Evolutionary conservation across 2,113 vertebrate genomes (phyloP).

Genomic region (Petrocephalus zakoni): DNA sequence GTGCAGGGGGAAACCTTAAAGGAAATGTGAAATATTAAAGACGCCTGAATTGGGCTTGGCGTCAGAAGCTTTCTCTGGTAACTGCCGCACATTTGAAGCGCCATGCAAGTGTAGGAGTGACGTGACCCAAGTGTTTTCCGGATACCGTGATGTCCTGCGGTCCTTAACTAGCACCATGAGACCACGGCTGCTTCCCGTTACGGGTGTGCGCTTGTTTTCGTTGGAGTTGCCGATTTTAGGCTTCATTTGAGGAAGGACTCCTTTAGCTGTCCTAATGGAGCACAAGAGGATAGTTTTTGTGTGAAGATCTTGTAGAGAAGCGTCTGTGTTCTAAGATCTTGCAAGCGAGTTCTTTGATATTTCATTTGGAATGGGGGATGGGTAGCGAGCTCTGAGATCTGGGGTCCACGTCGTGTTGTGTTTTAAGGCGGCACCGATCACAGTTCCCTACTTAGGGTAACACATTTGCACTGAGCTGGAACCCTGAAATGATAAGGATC

Average conservation of each 20-base stretch:
- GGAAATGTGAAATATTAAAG: neutral
- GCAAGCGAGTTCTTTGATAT: neutral
- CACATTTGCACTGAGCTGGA: neutral
- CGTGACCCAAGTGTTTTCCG: neutral
- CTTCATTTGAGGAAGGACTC: neutral
- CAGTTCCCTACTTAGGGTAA: conserved; percentile 19
- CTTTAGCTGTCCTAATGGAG: neutral
- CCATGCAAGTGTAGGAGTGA: neutral
- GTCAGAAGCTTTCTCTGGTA: neutral
- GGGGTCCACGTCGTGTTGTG: neutral
- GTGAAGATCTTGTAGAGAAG: neutral
- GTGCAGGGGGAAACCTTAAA: neutral
- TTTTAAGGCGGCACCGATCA: neutral
- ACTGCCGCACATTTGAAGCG: neutral
- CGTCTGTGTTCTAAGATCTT: neutral
- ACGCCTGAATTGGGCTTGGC: neutral
- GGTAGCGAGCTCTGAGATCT: neutral
- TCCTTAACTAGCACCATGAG: neutral
- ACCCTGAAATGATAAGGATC: conserved; percentile 11
- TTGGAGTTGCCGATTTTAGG: neutral
- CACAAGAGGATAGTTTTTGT: neutral
- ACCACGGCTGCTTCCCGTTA: neutral
- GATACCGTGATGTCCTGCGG: neutral
- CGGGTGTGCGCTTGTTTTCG: neutral
- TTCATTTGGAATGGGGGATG: neutral